phyloP scores from a whole-genome alignment of 2,797 vertebrate species.

The Lepus townsendii region DNA sequence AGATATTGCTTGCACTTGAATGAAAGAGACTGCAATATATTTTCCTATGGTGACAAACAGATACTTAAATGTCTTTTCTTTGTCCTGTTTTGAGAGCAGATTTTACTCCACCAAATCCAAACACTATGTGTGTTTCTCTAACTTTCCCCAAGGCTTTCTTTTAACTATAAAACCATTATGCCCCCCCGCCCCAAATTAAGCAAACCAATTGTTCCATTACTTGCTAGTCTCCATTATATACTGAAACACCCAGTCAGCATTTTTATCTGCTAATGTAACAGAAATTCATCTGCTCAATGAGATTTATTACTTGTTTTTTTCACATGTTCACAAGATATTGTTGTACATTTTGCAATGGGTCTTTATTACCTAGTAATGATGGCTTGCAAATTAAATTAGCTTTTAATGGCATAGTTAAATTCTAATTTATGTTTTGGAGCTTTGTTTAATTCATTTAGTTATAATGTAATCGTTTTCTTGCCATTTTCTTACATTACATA shows the following conservation, averaged over 20 bases:
- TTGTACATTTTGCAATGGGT: constrained; percentile 87
- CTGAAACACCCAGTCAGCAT: constrained; percentile 88
- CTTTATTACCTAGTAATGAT: constrained; percentile 91
- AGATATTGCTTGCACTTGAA: constrained; percentile 39
- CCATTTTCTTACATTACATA: constrained; percentile 86
- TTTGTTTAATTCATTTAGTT: constrained; percentile 91
- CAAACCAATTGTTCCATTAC: constrained; percentile 85
- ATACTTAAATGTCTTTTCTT: constrained; percentile 39
- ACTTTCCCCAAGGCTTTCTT: constrained; percentile 68
- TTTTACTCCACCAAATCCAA: constrained; percentile 54
- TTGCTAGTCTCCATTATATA: constrained; percentile 85
- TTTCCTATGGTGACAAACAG: background rate
- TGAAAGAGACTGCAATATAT: background rate
- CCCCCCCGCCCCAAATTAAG: constrained; percentile 11
- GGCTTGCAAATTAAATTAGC: constrained; percentile 90
- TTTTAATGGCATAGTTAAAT: constrained; percentile 91
- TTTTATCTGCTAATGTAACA: constrained; percentile 87
- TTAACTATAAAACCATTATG: constrained; percentile 79
- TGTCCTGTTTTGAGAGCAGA: background rate
- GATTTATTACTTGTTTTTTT: constrained; percentile 88
- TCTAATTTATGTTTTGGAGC: constrained; percentile 91
- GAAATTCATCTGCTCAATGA: constrained; percentile 88
- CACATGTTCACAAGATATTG: constrained; percentile 86
- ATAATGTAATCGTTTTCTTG: constrained; percentile 88
- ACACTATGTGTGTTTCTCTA: constrained; percentile 1